Evolutionary conservation across 2,797 vertebrate genomes (phyloP).

Genomic region (Eospalax fontanierii): DNA sequence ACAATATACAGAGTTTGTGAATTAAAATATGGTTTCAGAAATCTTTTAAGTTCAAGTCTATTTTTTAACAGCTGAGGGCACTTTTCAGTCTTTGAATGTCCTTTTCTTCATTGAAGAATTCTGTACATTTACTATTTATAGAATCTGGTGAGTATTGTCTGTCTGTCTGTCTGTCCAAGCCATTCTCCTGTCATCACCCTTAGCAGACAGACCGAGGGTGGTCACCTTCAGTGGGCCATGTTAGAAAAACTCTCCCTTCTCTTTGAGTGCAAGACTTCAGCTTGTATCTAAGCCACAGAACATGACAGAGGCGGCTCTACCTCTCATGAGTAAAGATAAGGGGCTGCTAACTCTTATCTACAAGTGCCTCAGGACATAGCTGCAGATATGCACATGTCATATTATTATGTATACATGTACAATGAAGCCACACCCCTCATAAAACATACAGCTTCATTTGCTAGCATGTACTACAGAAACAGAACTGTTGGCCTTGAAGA

Average conservation of each 20-base stretch:
- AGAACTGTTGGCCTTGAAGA: not conserved
- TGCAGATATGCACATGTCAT: not conserved
- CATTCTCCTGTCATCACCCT: not conserved
- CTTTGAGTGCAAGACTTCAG: not conserved
- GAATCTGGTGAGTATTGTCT: not conserved
- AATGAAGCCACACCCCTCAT: not conserved
- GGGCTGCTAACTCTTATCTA: not conserved
- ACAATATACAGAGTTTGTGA: not conserved
- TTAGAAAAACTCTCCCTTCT: not conserved
- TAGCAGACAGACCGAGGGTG: not conserved
- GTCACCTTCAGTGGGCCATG: not conserved
- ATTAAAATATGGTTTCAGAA: conserved; percentile 10
- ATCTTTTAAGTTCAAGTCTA: not conserved
- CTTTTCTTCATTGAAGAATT: conserved; percentile 14
- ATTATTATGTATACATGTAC: not conserved
- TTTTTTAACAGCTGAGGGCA: not conserved
- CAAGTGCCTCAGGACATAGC: not conserved
- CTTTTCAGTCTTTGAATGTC: conserved; percentile 4
- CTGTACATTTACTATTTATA: not conserved
- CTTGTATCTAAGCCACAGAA: not conserved
- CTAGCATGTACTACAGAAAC: not conserved
- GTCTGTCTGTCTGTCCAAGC: not conserved
- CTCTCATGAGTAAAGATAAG: not conserved
- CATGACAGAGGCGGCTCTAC: not conserved
- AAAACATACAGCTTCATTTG: not conserved